These are phyloP conservation scores for Drosophila multiciliata DNA, from an alignment of 2,888 invertebrate species.

Conservation along the genomic window DNA sequence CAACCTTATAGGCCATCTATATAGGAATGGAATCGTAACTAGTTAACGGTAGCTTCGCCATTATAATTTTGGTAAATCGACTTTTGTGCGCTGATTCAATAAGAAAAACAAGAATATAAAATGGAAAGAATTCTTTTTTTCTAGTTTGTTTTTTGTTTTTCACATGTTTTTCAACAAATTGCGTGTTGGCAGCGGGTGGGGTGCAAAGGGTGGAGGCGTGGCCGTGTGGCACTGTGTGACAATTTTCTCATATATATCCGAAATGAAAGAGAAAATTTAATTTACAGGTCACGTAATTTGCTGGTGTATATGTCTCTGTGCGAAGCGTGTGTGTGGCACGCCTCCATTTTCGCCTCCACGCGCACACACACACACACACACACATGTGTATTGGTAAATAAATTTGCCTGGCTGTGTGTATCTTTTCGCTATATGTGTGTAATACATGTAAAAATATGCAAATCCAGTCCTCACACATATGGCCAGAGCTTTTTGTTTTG, in stretches of 20 bases:
- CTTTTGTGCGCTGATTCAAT: conserved; percentile 32
- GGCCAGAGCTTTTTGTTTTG: conserved; percentile 65
- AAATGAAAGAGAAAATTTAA: conserved; percentile 80
- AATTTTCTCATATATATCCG: conserved; percentile 71
- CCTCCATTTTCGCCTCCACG: conserved; percentile 4
- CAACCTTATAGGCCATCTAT: background rate
- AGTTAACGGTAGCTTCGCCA: conserved; percentile 42
- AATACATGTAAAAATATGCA: conserved; percentile 76
- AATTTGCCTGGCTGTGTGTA: conserved; percentile 47
- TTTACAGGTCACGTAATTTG: conserved; percentile 78
- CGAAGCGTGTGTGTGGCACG: conserved; percentile 30
- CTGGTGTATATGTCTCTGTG: conserved; percentile 64
- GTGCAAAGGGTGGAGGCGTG: conserved; percentile 13
- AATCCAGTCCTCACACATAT: conserved; percentile 75
- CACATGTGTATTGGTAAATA: conserved; percentile 47
- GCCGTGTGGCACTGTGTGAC: conserved; percentile 60
- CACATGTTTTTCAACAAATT: conserved; percentile 50
- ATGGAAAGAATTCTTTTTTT: conserved; percentile 32
- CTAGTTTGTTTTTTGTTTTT: conserved; percentile 44
- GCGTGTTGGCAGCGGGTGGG: conserved; percentile 20
- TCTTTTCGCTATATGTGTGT: conserved; percentile 14
- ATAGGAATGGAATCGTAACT: conserved; percentile 44
- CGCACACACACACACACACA: background rate
- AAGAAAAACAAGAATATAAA: conserved; percentile 2
- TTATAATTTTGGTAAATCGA: conserved; percentile 30